Conservation (phyloP, 2,888 invertebrate genomes). For the Ischnura elegans region DNA sequence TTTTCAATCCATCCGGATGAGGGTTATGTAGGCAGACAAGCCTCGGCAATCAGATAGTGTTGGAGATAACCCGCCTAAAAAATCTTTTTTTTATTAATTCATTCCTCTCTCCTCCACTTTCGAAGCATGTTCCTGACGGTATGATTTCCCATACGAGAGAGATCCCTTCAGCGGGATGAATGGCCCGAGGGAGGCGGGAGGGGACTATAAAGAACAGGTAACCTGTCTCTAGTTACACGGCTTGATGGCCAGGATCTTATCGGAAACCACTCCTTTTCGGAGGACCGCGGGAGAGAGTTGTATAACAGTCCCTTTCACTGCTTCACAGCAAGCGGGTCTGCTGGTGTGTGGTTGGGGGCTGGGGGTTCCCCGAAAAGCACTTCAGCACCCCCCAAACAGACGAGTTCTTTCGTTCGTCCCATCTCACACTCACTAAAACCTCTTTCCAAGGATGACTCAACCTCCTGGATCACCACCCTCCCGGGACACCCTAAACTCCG, state of each 20-base stretch:
- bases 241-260: slow-evolving; percentile 66
- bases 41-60: neutral
- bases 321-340: neutral
- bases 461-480: neutral
- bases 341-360: neutral
- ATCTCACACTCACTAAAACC: neutral
- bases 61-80: neutral
- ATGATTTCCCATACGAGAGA: neutral
- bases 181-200: neutral
- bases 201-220: slow-evolving; percentile 43
- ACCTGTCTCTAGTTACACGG: slow-evolving; percentile 65
- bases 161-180: slow-evolving; percentile 9
- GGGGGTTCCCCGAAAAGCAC: neutral
- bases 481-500: no score
- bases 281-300: slow-evolving; percentile 55
- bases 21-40: no score
- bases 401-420: neutral
- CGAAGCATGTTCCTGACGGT: neutral
- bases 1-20: neutral
- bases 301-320: slow-evolving; percentile 45
- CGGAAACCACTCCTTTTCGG: slow-evolving; percentile 53
- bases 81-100: neutral
- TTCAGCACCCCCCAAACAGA: neutral
- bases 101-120: neutral
- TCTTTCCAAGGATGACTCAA: neutral